Percentiles rank a stretch among this genome's conserved stretches.
phyloP scores from a whole-genome alignment of 2,888 invertebrate species.

The Aproaerema taeniolella region DNA sequence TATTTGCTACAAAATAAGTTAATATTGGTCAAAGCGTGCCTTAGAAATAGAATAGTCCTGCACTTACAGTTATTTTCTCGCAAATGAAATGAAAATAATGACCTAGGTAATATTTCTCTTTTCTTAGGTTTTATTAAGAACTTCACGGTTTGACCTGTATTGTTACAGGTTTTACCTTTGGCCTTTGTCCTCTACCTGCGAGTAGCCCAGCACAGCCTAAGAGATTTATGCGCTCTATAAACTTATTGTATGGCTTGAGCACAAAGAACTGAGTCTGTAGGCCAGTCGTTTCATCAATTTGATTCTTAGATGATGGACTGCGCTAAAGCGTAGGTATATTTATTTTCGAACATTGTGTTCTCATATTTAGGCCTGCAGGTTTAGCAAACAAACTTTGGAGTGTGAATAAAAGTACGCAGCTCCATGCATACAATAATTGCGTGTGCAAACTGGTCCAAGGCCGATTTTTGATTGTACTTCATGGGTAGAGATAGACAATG shows the following conservation, averaged over 20 bases:
- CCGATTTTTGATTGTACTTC: constrained; percentile 18
- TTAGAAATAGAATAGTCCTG: no score
- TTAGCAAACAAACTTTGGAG: no score
- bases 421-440: constrained; percentile 9
- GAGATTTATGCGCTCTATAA: constrained; percentile 3
- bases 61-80: no score
- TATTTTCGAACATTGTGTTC: no score
- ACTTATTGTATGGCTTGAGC: constrained; percentile 6
- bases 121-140: constrained; percentile 2
- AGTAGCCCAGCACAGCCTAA: neutral
- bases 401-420: neutral
- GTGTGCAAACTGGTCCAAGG: constrained; percentile 26
- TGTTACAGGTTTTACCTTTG: constrained; percentile 6
- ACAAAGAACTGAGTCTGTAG: constrained; percentile 1
- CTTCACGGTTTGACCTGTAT: constrained; percentile 14
- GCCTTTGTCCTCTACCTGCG: constrained; percentile 5
- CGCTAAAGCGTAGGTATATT: neutral
- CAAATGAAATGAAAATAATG: no score
- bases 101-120: neutral
- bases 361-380: no score
- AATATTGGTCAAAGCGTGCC: no score
- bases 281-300: neutral
- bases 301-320: neutral
- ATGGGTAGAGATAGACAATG: neutral
- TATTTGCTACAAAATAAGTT: no score